phyloP scores from a whole-genome alignment of 2,797 vertebrate genomes.

The Chelon auratus region DNA sequence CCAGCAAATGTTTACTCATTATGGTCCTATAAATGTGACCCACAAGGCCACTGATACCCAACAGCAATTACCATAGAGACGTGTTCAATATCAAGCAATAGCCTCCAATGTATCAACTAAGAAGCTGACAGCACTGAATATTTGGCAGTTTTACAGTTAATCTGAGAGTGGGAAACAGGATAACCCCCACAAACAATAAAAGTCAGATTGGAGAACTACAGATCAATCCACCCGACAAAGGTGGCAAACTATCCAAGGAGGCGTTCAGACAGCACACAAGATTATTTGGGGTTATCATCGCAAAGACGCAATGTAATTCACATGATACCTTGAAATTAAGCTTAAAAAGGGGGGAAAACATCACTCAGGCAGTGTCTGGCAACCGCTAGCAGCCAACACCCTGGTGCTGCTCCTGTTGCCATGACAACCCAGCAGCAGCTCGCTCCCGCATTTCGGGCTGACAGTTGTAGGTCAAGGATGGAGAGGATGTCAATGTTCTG shows the following conservation, averaged over 20 bases:
- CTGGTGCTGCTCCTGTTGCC: conserved; percentile 49
- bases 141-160: no score
- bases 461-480: conserved; percentile 59
- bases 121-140: no score
- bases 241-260: background rate
- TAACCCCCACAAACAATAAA: background rate
- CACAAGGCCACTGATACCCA: no score
- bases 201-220: background rate
- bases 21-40: background rate
- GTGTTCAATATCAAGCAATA: no score
- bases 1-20: background rate
- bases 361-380: background rate
- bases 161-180: background rate
- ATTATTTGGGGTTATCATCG: background rate
- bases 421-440: conserved; percentile 61
- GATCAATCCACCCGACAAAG: background rate
- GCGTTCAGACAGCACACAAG: background rate
- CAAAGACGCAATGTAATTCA: background rate
- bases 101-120: no score
- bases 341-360: background rate
- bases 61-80: no score
- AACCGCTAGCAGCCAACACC: conserved; percentile 41
- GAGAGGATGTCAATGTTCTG: conserved; percentile 24
- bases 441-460: conserved; percentile 18
- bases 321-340: conserved; percentile 7